Evolutionary conservation across 2,113 vertebrate species (phyloP).

Genomic region (Campylorhamphus procurvoides): DNA sequence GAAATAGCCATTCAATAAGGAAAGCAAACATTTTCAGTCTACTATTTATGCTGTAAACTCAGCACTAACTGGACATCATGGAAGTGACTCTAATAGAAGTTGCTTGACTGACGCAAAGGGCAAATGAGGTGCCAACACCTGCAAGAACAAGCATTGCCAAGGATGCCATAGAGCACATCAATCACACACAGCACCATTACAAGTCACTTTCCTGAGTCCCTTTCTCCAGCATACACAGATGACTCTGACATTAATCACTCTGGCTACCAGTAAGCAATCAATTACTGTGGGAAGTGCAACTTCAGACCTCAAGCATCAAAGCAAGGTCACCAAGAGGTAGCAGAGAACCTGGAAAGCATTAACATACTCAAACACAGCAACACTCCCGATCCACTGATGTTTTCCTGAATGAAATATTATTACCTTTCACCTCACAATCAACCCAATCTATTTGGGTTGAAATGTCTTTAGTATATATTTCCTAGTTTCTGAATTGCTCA

Average conservation of each 20-base stretch:
- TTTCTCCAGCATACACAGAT: not conserved
- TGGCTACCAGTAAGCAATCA: conserved; percentile 19
- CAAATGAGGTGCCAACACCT: not conserved
- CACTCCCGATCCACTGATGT: not conserved
- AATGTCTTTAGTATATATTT: not conserved
- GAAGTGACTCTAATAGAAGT: not conserved
- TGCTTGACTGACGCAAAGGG: not conserved
- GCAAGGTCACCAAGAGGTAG: conserved; percentile 43
- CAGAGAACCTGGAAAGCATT: conserved; percentile 25
- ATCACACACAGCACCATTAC: not conserved
- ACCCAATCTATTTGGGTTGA: not conserved
- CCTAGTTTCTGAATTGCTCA: not conserved
- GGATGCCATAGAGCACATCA: not conserved
- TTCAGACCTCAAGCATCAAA: conserved; percentile 24
- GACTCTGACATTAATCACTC: conserved; percentile 27
- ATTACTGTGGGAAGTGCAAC: conserved; percentile 15
- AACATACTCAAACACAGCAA: not conserved
- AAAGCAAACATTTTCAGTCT: not conserved
- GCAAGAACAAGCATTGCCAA: not conserved
- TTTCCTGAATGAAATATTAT: conserved; percentile 17
- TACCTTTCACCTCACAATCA: conserved; percentile 14
- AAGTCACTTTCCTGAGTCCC: not conserved
- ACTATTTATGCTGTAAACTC: not conserved
- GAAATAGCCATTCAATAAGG: not conserved
- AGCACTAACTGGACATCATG: not conserved